These are phyloP conservation scores for Ceratoteleas bidentatus DNA, from an alignment of 1,140 invertebrate genomes.

Conservation along the genomic window DNA sequence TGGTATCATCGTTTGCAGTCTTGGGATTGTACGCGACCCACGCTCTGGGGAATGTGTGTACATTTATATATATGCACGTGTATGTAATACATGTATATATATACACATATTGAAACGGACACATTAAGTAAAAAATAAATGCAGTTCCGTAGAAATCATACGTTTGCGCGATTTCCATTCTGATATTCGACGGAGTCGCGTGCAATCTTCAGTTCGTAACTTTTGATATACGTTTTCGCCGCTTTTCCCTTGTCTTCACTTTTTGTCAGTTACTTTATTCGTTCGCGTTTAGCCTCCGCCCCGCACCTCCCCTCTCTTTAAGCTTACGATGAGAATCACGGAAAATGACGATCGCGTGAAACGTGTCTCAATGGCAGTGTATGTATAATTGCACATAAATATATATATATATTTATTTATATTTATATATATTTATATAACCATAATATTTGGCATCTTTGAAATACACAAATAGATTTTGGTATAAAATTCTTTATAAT, in stretches of 20 bases:
- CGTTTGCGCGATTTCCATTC: constrained; percentile 31
- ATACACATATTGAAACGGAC: constrained; percentile 45
- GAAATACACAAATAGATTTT: constrained; percentile 86
- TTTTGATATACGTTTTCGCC: constrained; percentile 41
- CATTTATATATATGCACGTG: constrained; percentile 13
- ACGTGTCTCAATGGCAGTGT: constrained; percentile 59
- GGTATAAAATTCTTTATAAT: constrained; percentile 81
- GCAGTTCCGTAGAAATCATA: constrained; percentile 50
- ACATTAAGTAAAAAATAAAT: constrained; percentile 54
- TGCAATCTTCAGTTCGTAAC: constrained; percentile 16
- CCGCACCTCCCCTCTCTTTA: constrained; percentile 7
- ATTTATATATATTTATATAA: constrained; percentile 81
- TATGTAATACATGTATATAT: constrained; percentile 11
- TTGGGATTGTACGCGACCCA: constrained; percentile 31
- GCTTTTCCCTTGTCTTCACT: constrained; percentile 1
- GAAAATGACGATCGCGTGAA: constrained; percentile 53
- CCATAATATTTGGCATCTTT: constrained; percentile 85
- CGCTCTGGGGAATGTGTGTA: constrained; percentile 20
- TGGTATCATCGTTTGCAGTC: constrained; percentile 28
- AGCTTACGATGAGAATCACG: constrained; percentile 36
- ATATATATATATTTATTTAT: constrained; percentile 71
- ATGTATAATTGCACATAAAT: constrained; percentile 64
- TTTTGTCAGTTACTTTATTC: constrained; percentile 5
- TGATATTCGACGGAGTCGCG: constrained; percentile 47
- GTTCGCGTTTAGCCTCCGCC: too few relatives aligned